Evolutionary conservation across 92 coral and sea anemone genomes (phyloP).

Genomic region (Montipora capitata): DNA sequence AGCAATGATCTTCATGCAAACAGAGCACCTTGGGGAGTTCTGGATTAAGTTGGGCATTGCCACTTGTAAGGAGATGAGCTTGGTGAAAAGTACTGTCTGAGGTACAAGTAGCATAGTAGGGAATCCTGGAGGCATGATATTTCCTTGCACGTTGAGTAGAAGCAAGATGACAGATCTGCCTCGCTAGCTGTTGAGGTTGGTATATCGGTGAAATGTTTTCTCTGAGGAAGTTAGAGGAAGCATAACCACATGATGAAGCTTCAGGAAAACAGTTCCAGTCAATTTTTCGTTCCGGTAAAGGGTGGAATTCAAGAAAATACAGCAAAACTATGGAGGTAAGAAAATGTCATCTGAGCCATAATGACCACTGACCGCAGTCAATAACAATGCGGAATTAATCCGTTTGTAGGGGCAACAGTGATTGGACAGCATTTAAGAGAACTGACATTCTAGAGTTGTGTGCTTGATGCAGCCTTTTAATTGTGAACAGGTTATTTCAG

Average conservation of each 20-base stretch:
- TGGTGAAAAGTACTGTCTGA: too few species aligned
- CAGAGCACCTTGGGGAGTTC: slow-evolving; percentile 44
- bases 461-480: too few species aligned
- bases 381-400: too few species aligned
- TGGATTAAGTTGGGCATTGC: neutral
- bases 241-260: slow-evolving; percentile 5
- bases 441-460: too few species aligned
- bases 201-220: neutral
- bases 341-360: too few species aligned
- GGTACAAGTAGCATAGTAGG: too few species aligned
- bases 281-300: slow-evolving; percentile 10
- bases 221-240: slow-evolving; percentile 6
- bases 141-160: slow-evolving; percentile 19
- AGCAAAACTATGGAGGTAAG: too few species aligned
- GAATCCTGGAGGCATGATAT: neutral
- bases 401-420: too few species aligned
- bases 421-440: too few species aligned
- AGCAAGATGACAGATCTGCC: slow-evolving; percentile 16
- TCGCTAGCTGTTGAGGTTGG: slow-evolving; percentile 23
- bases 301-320: slow-evolving; percentile 24
- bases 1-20: slow-evolving; percentile 42
- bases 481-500: too few species aligned
- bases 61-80: too few species aligned
- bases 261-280: slow-evolving; percentile 11
- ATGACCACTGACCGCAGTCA: too few species aligned